Evolutionary conservation across 2,113 vertebrate species (phyloP), one percentile per base, ranked within the genome.

Genomic region (Myrmecophaga tridactyla): DNA sequence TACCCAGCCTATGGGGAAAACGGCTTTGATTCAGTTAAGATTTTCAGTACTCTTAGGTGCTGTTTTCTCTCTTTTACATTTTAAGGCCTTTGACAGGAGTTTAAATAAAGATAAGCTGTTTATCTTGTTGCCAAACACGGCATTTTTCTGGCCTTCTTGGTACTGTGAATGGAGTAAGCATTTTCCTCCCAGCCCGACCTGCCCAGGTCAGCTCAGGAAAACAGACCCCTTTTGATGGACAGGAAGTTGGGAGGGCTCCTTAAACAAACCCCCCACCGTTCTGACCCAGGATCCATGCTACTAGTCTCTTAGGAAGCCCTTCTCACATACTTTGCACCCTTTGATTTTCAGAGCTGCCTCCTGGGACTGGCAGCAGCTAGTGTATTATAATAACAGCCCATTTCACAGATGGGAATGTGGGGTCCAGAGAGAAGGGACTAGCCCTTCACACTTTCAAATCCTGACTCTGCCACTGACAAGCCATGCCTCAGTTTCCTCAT

Each of bases 51-150:
- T 90, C 53, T 23, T 62, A 76, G 77, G 39, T 21, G 8, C 58
- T 77, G 36, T 43, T 77, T 92, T 90, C 84, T 63, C 75, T 96
- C 96, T 92, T 58, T n/a, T 72, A 92, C n/a, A 73, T 94, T 62
- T 97, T 85, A 83, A 81, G 70, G 53, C 60, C 58, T n/a, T n/a
- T 84, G 69, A 95, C 69, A 92, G 90, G 41, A 85, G 36, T 80
- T 90, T 83, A 86, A 92, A 90, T 86, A 86, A 92, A 92, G 69
- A 48, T 56, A 20, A 29, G 27, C 43, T 93, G 31, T 76, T 86
- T 65, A 41, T 86, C 65, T 83, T 77, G 31, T 89, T 89, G 48
- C 58, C 82, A 88, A 34, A 34, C 60, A 6, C 81, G 88, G n/a
- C 76, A 63, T 94, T 92, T 94, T 76, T 39, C 53, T n/a, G 39